phyloP scores from a whole-genome alignment of 92 coral and sea anemone genomes.

The Umimayanthus kanabou region DNA sequence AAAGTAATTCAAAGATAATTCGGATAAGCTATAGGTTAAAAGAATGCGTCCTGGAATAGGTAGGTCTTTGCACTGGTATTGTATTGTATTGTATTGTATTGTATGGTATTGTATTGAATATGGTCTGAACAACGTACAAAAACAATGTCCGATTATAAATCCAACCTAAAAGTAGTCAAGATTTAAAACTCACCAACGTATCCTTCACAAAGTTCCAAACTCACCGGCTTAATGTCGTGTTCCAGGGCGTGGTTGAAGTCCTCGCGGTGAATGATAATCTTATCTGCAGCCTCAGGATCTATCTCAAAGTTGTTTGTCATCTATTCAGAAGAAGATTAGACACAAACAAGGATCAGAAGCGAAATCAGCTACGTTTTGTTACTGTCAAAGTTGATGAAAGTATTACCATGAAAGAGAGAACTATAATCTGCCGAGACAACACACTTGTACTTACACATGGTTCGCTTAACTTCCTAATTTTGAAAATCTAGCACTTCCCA shows the following conservation, averaged over 20 bases:
- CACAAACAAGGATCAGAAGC: neutral
- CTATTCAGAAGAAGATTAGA: slow-evolving; percentile 34
- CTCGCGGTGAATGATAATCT: slow-evolving; percentile 72
- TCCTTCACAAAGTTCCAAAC: neutral
- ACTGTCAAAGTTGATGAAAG: neutral
- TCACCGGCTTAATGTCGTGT: slow-evolving; percentile 91
- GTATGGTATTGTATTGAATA: too few relatives aligned
- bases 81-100: too few relatives aligned
- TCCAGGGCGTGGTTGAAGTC: slow-evolving; percentile 95
- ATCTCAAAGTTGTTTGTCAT: slow-evolving; percentile 94
- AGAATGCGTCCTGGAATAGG: too few relatives aligned
- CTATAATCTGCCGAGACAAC: neutral
- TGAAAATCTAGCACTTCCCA: too few relatives aligned
- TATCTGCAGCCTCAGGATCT: slow-evolving; percentile 88
- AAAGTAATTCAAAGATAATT: too few relatives aligned
- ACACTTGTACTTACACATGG: too few relatives aligned
- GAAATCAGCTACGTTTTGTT: neutral
- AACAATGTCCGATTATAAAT: too few relatives aligned
- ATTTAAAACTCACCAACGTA: neutral
- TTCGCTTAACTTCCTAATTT: too few relatives aligned
- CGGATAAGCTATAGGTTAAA: too few relatives aligned
- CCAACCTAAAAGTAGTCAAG: too few relatives aligned
- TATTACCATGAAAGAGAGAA: neutral
- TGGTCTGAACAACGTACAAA: too few relatives aligned
- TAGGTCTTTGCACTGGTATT: too few relatives aligned